Evolutionary conservation across 2,113 vertebrate genomes (phyloP).

Genomic region (Burhinus oedicnemus): DNA sequence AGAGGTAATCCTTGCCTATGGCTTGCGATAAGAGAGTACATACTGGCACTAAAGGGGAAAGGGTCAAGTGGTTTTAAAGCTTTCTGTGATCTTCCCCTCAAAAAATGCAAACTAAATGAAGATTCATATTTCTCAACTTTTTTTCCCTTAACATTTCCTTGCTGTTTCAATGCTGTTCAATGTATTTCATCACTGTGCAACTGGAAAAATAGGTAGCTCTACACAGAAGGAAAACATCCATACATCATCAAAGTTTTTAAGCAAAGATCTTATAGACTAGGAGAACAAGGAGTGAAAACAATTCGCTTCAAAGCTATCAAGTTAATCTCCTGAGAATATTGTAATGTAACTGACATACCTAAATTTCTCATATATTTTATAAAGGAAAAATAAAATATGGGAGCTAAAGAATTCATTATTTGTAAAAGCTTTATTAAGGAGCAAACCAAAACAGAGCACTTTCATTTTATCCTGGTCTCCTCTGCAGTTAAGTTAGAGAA

Average conservation of each 20-base stretch:
- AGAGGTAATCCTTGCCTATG: neutral
- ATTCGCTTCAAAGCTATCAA: neutral
- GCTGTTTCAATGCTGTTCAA: neutral
- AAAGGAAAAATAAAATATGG: neutral
- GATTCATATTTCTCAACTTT: neutral
- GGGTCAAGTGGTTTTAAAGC: neutral
- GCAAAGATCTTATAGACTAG: neutral
- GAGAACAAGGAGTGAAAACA: neutral
- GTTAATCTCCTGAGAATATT: neutral
- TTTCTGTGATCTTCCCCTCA: neutral
- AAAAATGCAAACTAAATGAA: neutral
- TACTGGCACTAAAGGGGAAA: neutral
- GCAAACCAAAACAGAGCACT: neutral
- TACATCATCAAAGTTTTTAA: neutral
- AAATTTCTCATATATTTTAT: neutral
- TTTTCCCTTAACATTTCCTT: neutral
- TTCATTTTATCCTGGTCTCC: neutral
- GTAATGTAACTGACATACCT: neutral
- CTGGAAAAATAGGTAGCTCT: neutral
- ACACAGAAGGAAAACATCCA: neutral
- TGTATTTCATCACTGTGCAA: neutral
- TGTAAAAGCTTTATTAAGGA: neutral
- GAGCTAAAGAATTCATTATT: neutral
- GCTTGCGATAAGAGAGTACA: neutral
- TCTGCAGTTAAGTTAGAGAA: neutral